phyloP scores from a whole-genome alignment of 2,888 invertebrate genomes.

The Meta bourneti region DNA sequence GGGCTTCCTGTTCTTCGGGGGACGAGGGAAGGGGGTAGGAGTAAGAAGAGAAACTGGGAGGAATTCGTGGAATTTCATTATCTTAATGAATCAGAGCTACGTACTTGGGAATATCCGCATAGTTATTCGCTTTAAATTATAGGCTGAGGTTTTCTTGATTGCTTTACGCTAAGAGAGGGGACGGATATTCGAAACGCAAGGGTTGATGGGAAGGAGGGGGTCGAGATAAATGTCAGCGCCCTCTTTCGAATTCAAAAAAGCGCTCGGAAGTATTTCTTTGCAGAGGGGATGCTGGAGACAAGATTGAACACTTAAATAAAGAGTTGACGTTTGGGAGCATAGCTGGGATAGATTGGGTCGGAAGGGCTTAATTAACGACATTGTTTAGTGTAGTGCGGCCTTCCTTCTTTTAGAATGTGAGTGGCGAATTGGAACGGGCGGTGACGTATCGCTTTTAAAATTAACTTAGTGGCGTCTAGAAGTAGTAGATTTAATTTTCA shows the following conservation, averaged over 20 bases:
- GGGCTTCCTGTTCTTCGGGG: slow-evolving; percentile 7
- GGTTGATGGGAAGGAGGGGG: not conserved
- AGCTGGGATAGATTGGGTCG: not conserved
- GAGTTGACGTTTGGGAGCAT: slow-evolving; percentile 31
- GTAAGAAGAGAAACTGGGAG: slow-evolving; percentile 50
- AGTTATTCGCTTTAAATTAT: slow-evolving; percentile 75
- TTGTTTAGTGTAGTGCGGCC: not conserved
- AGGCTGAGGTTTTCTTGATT: slow-evolving; percentile 74
- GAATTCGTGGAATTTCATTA: slow-evolving; percentile 75
- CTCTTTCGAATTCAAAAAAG: slow-evolving; percentile 15
- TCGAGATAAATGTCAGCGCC: slow-evolving; percentile 47
- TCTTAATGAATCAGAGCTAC: slow-evolving; percentile 73
- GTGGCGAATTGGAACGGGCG: not conserved
- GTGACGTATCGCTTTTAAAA: not conserved
- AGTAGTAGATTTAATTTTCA: not conserved
- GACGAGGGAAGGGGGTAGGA: not conserved
- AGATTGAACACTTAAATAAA: slow-evolving; percentile 34
- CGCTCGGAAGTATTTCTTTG: slow-evolving; percentile 16
- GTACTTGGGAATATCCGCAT: slow-evolving; percentile 56
- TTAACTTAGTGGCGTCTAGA: not conserved
- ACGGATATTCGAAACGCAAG: not conserved
- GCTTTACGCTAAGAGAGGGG: slow-evolving; percentile 44
- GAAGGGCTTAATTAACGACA: slow-evolving; percentile 51
- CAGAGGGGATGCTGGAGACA: not conserved
- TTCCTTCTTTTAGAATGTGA: not conserved